A percentile compares a stretch with the other conserved stretches of the same genome.
Evolutionary conservation across 1,140 invertebrate species (phyloP).

Genomic region (Rhizoglyphus robini): DNA sequence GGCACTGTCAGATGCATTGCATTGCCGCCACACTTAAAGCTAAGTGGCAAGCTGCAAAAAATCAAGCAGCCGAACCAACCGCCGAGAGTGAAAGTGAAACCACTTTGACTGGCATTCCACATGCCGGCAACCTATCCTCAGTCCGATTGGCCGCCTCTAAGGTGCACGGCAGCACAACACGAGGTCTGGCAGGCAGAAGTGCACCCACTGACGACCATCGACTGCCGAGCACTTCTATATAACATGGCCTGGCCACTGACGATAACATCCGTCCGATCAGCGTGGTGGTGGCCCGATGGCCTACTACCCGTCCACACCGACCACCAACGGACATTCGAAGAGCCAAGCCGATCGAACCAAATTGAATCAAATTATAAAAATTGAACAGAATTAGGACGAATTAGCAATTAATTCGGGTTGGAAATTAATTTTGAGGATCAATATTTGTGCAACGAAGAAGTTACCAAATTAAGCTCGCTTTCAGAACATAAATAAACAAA

Average conservation of each 20-base stretch:
- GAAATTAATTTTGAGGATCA: neutral
- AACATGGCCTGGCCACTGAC: too few species aligned
- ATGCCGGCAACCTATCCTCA: conserved; percentile 4
- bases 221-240: too few species aligned
- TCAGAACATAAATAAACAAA: too few species aligned
- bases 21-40: neutral
- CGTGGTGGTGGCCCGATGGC: too few species aligned
- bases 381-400: neutral
- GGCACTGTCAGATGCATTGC: neutral
- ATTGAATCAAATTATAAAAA: neutral
- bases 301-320: too few species aligned
- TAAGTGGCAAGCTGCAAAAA: neutral
- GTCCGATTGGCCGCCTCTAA: neutral
- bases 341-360: neutral
- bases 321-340: too few species aligned
- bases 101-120: conserved; percentile 6
- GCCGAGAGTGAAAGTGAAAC: conserved; percentile 7
- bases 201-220: too few species aligned
- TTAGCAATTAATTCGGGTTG: neutral
- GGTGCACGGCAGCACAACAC: neutral
- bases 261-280: too few species aligned
- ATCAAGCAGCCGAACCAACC: neutral
- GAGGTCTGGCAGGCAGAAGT: too few species aligned
- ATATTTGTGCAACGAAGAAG: neutral
- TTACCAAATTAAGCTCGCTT: neutral